Evolutionary conservation across 2,797 vertebrate species (phyloP), one percentile per base, ranked within the genome.

Genomic region (Chromis chromis): DNA sequence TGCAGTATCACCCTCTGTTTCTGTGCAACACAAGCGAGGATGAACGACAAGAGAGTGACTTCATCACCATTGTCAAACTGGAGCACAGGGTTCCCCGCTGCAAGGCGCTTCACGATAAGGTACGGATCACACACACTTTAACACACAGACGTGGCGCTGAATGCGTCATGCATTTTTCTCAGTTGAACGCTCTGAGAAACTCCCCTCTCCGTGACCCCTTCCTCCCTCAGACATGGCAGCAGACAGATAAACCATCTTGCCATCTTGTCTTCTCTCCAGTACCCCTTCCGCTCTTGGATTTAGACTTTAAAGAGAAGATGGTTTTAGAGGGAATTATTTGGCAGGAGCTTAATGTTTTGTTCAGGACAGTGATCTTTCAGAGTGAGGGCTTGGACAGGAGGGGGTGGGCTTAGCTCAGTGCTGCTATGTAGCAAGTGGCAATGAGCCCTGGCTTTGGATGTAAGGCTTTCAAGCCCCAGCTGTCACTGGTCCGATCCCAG

Each of bases 21-120:
- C 94, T 99, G 89, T 99, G 98, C 93, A 99, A 99, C 89, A 97
- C 97, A 79, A 99, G 98, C 1, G 98, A 99, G 64, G 98, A 99
- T 68, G 98, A 99, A 33, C 95, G 96, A 46, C 96, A 96, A 2
- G 96, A 97, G 21, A 95, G 92, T 0, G 95, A 94, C 70, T 98
- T 98, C 91, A 96, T 99, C 95, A 97, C 96, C 91, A 98, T 99
- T 2, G 97, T 99, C 93, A 99, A 99, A 90, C 95, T 99, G 84
- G 97, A 97, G 46, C 95, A 94, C 78, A 95, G 96, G 79, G 96
- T 95, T 14, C 95, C 93, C 48, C 96, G 95, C 61, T 99, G 98
- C 84, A 93, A 96, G 77, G 95, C 97, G 0, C 94, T 99, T 93
- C 95, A 96, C 65, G 95, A 96, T 68, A 98, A 99, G 96, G 98